Conservation (phyloP, 2,797 vertebrate genomes). For the Helarctos malayanus region DNA sequence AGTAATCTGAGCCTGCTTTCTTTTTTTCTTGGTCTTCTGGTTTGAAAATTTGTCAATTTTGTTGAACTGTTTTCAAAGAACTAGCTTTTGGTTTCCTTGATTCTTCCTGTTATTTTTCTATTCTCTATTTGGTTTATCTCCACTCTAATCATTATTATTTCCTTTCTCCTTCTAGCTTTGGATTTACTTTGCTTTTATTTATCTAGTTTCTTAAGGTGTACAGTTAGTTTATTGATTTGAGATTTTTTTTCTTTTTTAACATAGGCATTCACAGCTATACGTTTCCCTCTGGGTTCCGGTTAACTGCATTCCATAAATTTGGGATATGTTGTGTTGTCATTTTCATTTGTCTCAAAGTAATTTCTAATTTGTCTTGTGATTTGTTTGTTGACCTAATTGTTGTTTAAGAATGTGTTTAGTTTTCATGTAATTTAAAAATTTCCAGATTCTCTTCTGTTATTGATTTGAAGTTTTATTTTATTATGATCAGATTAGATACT, state of each 20-base stretch:
- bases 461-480: background rate
- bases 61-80: background rate
- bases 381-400: background rate
- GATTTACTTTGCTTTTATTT: background rate
- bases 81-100: background rate
- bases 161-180: background rate
- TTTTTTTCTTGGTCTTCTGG: background rate
- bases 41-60: background rate
- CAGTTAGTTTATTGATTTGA: background rate
- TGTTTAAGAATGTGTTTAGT: background rate
- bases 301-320: background rate
- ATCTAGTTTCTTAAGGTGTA: background rate
- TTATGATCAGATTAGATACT: background rate
- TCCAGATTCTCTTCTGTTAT: background rate
- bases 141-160: background rate
- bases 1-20: background rate
- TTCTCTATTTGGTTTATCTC: background rate
- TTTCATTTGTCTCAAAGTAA: background rate
- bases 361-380: background rate
- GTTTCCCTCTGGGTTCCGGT: background rate
- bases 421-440: background rate
- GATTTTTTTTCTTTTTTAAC: background rate
- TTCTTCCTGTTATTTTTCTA: background rate
- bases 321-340: background rate
- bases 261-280: background rate